These are phyloP conservation scores for Corythornis vintsioides DNA, from an alignment of 2,113 vertebrate genomes.

Conservation along the genomic window DNA sequence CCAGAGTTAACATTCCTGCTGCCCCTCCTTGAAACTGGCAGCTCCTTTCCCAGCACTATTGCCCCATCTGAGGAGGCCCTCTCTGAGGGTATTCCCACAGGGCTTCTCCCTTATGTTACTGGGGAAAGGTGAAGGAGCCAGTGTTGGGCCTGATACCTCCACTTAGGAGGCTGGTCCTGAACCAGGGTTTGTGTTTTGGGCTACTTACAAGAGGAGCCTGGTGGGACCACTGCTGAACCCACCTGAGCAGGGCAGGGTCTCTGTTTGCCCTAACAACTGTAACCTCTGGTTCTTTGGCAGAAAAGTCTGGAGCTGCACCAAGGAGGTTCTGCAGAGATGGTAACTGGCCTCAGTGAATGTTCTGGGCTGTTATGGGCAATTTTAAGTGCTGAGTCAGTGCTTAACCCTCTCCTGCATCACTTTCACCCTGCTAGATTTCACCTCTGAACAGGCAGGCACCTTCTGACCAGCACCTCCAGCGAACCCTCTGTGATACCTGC, in stretches of 20 bases:
- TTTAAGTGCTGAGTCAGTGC: background rate
- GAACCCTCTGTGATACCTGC: background rate
- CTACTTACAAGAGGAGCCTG: background rate
- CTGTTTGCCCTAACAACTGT: background rate
- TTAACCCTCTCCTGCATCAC: background rate
- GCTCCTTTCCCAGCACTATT: conserved; percentile 10
- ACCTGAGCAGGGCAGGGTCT: background rate
- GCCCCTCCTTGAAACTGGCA: conserved; percentile 19
- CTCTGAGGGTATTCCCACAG: background rate
- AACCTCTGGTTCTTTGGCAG: background rate
- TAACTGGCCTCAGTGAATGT: background rate
- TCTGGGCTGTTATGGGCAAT: background rate
- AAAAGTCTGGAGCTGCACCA: background rate
- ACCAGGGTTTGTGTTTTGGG: background rate
- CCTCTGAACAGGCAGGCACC: background rate
- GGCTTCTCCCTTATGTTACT: background rate
- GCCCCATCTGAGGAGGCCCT: background rate
- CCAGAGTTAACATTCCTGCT: background rate
- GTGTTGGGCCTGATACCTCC: background rate
- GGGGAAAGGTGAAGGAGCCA: background rate
- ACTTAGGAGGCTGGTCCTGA: background rate
- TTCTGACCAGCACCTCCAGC: background rate
- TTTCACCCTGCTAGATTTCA: background rate
- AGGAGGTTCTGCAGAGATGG: background rate
- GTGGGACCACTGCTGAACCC: background rate